A percentile compares a stretch with the other conserved stretches of the same genome.
phyloP scores from a whole-genome alignment of 2,888 invertebrate species.

The Macropis europaea region DNA sequence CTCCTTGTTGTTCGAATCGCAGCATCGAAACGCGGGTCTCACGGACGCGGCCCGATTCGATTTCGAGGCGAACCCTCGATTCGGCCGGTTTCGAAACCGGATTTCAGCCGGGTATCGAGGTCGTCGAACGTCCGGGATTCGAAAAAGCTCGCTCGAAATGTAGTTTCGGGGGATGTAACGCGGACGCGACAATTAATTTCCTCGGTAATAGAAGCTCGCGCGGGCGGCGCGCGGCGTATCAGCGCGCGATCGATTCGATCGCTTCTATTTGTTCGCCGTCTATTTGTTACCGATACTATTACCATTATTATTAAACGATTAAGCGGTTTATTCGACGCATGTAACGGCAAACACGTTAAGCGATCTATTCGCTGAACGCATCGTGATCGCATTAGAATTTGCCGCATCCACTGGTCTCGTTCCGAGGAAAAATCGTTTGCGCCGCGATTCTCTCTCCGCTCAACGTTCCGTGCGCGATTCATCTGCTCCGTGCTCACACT shows the following conservation, averaged over 20 bases:
- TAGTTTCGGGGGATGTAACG: conserved; percentile 9
- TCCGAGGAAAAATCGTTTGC: too few species aligned
- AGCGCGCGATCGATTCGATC: conserved; percentile 31
- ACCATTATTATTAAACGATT: conserved; percentile 60
- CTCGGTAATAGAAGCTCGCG: conserved; percentile 29
- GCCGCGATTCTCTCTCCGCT: too few species aligned
- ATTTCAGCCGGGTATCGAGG: conserved; percentile 3
- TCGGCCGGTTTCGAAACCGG: conserved; percentile 14
- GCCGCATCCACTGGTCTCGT: neutral
- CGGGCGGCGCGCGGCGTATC: neutral
- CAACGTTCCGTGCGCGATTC: conserved; percentile 1
- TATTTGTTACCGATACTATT: conserved; percentile 53
- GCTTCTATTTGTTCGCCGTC: conserved; percentile 36
- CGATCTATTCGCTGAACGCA: conserved; percentile 41
- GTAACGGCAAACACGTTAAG: conserved; percentile 57
- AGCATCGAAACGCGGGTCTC: neutral
- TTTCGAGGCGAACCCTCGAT: conserved; percentile 3
- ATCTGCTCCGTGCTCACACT: too few species aligned
- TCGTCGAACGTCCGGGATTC: neutral
- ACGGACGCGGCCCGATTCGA: neutral
- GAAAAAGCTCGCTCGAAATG: neutral
- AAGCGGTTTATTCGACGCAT: conserved; percentile 56
- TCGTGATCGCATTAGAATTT: conserved; percentile 45
- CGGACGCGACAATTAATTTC: conserved; percentile 37
- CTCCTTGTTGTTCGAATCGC: too few species aligned